phyloP scores from a whole-genome alignment of 2,113 vertebrate species.

The Kryptolebias marmoratus region DNA sequence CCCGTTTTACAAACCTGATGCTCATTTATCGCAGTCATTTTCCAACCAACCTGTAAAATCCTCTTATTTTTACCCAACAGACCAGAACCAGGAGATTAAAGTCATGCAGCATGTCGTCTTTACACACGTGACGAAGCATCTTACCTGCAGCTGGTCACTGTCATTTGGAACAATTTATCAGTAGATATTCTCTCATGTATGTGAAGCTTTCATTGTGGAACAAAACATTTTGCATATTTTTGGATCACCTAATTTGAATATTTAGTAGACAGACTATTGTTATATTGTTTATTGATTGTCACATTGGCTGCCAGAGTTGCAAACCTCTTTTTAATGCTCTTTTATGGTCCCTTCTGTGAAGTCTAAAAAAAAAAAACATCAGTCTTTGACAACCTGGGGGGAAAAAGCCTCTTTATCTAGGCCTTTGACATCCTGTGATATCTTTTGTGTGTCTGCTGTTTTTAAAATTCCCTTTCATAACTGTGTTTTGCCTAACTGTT shows the following conservation, averaged over 20 bases:
- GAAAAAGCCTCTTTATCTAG: constrained; percentile 5
- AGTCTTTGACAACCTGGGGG: not conserved
- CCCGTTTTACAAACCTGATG: not conserved
- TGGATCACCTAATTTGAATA: not conserved
- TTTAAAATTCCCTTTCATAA: constrained; percentile 15
- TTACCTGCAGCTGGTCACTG: not conserved
- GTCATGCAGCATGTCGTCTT: not conserved
- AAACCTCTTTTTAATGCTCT: not conserved
- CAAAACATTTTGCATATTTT: not conserved
- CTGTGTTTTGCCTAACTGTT: constrained; percentile 8
- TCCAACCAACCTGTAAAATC: not conserved
- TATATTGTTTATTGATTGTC: not conserved
- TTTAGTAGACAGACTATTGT: not conserved
- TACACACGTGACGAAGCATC: not conserved
- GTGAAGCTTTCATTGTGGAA: not conserved
- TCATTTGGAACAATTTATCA: not conserved
- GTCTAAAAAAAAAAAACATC: not conserved
- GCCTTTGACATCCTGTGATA: constrained; percentile 19
- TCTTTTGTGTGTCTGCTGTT: not conserved
- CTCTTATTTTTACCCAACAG: constrained; percentile 6
- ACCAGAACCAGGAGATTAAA: constrained; percentile 12
- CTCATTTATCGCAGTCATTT: not conserved
- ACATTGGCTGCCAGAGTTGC: not conserved
- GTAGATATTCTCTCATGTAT: not conserved
- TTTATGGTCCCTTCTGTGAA: not conserved